phyloP scores from a whole-genome alignment of 92 coral and sea anemone genomes.

The Nematostella vectensis region DNA sequence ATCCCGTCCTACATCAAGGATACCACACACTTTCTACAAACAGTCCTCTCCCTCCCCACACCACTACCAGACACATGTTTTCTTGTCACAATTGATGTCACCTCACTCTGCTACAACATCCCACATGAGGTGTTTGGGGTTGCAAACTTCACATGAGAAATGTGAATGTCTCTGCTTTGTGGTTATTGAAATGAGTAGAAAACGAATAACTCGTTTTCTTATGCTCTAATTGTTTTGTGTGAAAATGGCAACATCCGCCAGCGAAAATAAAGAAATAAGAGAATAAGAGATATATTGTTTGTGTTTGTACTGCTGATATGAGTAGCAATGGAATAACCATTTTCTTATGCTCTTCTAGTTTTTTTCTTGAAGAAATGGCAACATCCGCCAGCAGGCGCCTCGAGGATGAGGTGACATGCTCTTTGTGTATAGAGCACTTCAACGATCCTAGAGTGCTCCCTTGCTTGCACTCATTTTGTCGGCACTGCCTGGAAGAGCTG shows the following conservation, averaged over 20 bases:
- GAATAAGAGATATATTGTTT: no score
- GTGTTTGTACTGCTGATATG: no score
- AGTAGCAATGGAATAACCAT: no score
- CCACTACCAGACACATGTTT: constrained; percentile 17
- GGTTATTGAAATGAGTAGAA: no score
- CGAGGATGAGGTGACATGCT: constrained; percentile 9
- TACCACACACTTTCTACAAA: constrained; percentile 35
- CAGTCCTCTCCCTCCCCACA: constrained; percentile 21
- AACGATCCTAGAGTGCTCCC: constrained; percentile 7
- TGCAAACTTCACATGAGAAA: no score
- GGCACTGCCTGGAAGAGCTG: constrained; percentile 1
- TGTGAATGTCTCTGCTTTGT: no score
- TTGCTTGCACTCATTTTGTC: constrained; percentile 6
- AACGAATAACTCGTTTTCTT: no score
- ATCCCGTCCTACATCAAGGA: constrained; percentile 26
- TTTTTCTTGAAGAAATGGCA: no score
- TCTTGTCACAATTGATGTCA: constrained; percentile 26
- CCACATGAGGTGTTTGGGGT: constrained; percentile 21
- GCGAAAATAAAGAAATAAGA: no score
- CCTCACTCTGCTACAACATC: constrained; percentile 25
- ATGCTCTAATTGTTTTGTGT: no score
- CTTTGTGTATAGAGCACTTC: constrained; percentile 6
- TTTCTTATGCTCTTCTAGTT: no score
- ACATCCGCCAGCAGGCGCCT: not conserved
- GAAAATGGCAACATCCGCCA: no score